phyloP scores from a whole-genome alignment of 2,888 invertebrate species.

The Cactoblastis cactorum region DNA sequence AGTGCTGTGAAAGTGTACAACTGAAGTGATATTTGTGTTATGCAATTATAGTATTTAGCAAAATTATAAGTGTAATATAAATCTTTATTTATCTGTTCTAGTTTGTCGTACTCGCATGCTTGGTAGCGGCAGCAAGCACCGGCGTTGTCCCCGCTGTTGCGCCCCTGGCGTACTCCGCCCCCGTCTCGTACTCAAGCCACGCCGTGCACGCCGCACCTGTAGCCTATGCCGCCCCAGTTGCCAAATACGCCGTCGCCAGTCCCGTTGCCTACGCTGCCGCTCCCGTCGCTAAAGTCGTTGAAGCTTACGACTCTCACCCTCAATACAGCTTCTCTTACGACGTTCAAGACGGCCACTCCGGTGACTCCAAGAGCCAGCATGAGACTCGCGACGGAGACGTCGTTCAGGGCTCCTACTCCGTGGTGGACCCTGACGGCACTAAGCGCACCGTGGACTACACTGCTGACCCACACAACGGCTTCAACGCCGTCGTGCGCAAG shows the following conservation, averaged over 20 bases:
- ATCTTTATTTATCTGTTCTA: conserved; percentile 29
- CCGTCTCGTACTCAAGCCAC: conserved; percentile 20
- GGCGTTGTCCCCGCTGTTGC: conserved; percentile 46
- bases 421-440: conserved; percentile 70
- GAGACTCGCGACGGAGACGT: conserved; percentile 72
- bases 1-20: too few species aligned
- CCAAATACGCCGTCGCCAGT: conserved; percentile 31
- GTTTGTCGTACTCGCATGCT: conserved; percentile 46
- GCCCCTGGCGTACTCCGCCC: conserved; percentile 37
- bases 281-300: conserved; percentile 36
- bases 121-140: conserved; percentile 45
- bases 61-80: too few species aligned
- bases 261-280: conserved; percentile 35
- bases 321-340: conserved; percentile 68
- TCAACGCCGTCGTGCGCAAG: conserved; percentile 72
- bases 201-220: conserved; percentile 35
- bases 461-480: conserved; percentile 70
- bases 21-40: too few species aligned
- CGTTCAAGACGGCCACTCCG: conserved; percentile 69
- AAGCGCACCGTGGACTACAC: conserved; percentile 74
- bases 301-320: conserved; percentile 46
- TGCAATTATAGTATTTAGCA: too few species aligned
- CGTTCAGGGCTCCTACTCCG: conserved; percentile 71
- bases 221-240: conserved; percentile 38
- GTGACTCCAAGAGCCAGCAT: conserved; percentile 69